Evolutionary conservation across 2,888 invertebrate genomes (phyloP).

Genomic region (Lasioglossum calceatum): DNA sequence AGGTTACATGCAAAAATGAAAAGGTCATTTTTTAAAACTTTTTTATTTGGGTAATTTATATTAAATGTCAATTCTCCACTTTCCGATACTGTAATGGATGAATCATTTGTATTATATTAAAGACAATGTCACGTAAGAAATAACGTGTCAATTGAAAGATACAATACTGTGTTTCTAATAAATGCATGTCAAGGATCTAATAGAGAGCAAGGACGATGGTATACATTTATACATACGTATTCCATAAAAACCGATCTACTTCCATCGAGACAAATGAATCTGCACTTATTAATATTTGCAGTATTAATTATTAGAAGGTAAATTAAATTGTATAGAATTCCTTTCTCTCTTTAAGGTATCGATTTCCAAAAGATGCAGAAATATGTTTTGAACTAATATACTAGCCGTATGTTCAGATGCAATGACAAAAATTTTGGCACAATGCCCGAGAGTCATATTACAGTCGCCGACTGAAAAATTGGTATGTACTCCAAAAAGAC

Average conservation of each 20-base stretch:
- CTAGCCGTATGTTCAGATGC: background rate
- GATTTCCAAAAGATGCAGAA: background rate
- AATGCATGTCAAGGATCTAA: background rate
- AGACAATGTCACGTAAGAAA: background rate
- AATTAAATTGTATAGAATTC: background rate
- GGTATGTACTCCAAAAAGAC: constrained; percentile 21
- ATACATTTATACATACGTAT: background rate
- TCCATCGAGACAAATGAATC: background rate
- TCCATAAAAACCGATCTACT: background rate
- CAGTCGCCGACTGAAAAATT: constrained; percentile 7
- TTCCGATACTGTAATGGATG: background rate
- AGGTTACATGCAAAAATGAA: no score
- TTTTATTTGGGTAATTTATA: background rate
- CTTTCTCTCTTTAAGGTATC: background rate
- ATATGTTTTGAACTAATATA: constrained; percentile 1
- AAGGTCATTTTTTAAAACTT: no score
- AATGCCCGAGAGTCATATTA: background rate
- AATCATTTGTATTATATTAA: background rate
- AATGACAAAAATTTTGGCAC: constrained; percentile 2
- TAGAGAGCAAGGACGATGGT: background rate
- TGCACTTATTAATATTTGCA: background rate
- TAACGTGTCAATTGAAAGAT: constrained; percentile 1
- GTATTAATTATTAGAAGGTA: background rate
- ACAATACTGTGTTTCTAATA: background rate
- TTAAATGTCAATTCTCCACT: background rate